Conservation (phyloP, 2,888 invertebrate genomes). For the Lottia gigantea region DNA sequence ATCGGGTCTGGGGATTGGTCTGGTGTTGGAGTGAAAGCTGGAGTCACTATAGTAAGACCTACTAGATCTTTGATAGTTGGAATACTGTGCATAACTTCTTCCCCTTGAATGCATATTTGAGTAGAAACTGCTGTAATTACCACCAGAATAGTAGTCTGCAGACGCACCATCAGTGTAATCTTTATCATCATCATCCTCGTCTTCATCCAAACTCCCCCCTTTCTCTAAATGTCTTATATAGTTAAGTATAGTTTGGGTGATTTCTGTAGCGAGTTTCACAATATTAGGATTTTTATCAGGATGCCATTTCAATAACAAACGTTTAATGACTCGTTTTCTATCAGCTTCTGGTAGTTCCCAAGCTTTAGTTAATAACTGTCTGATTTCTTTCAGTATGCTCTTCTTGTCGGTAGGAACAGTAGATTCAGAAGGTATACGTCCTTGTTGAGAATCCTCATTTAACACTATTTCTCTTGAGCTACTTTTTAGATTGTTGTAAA, state of each 20-base stretch:
- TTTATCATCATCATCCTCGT: slow-evolving; percentile 30
- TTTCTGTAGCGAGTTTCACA: slow-evolving; percentile 32
- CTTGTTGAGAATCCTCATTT: background rate
- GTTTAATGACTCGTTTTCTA: slow-evolving; percentile 32
- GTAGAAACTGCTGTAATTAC: background rate
- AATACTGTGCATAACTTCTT: background rate
- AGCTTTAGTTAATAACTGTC: slow-evolving; percentile 31
- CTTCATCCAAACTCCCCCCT: slow-evolving; percentile 20
- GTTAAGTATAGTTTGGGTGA: slow-evolving; percentile 37
- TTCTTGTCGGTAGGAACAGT: slow-evolving; percentile 3
- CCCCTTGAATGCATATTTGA: slow-evolving; percentile 1
- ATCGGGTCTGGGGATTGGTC: slow-evolving; percentile 32
- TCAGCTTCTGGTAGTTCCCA: slow-evolving; percentile 27
- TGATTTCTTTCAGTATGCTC: slow-evolving; percentile 30
- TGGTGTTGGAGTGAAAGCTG: background rate
- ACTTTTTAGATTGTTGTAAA: slow-evolving; percentile 18
- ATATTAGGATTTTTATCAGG: slow-evolving; percentile 45
- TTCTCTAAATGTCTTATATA: slow-evolving; percentile 31
- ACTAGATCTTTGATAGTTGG: background rate
- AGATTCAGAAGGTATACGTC: too few species aligned
- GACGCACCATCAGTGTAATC: background rate
- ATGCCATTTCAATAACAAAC: slow-evolving; percentile 42
- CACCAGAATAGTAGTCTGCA: background rate
- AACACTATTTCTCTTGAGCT: background rate
- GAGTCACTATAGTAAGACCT: background rate